Percentiles rank a stretch among this genome's conserved stretches.
phyloP scores from a whole-genome alignment of 2,888 invertebrate species.

The Athetis lepigone region DNA sequence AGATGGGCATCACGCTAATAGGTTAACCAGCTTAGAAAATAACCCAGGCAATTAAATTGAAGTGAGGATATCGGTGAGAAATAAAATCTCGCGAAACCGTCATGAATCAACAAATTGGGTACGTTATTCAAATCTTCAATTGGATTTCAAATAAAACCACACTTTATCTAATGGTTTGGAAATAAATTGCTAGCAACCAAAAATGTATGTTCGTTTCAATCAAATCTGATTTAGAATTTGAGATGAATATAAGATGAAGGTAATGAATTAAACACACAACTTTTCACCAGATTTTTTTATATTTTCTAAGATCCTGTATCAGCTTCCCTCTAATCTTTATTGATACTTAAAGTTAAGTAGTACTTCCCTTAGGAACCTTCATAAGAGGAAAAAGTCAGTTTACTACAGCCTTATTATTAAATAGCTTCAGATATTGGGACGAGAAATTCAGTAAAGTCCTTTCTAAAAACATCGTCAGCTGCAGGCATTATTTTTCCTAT shows the following conservation, averaged over 20 bases:
- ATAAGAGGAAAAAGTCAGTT: conserved; percentile 13
- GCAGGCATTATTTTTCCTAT: conserved; percentile 31
- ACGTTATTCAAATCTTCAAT: not conserved
- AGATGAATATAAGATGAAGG: not conserved
- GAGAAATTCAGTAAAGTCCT: conserved; percentile 24
- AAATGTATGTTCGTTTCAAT: not conserved
- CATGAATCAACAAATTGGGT: not conserved
- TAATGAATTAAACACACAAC: not conserved
- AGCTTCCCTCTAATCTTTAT: conserved; percentile 41
- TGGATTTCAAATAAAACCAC: conserved; percentile 2
- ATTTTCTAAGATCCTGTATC: conserved; percentile 15
- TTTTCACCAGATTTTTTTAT: not conserved
- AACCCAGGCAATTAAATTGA: conserved; percentile 37
- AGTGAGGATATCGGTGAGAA: conserved; percentile 7
- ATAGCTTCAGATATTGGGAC: conserved; percentile 13
- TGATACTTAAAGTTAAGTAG: conserved; percentile 39
- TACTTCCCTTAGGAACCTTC: conserved; percentile 15
- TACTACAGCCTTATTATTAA: conserved; percentile 2
- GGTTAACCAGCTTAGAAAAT: conserved; percentile 6
- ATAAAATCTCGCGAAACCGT: conserved; percentile 9
- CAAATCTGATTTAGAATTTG: not conserved
- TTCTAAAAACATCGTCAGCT: conserved; percentile 27
- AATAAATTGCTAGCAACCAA: not conserved
- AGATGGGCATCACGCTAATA: conserved; percentile 41
- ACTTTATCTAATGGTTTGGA: not conserved